Evolutionary conservation across 2,888 invertebrate species (phyloP), one percentile per base, ranked within the genome.

Genomic region (Lepidochrysops patricia): DNA sequence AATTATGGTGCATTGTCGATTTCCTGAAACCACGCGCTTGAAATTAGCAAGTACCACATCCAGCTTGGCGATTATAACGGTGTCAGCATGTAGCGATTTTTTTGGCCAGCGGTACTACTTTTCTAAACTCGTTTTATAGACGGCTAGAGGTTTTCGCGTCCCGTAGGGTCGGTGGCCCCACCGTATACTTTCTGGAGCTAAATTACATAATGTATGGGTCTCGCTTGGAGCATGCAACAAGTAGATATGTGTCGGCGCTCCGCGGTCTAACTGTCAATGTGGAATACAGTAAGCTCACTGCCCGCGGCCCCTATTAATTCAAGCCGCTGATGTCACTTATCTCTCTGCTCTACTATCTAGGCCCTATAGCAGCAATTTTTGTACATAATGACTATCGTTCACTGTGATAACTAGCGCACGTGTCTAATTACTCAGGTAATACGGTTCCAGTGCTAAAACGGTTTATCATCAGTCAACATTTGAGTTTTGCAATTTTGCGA

Each of bases 31-130:
- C 76, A 75, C 78, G 82, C 83, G 76, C 81, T 75, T 81, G 77
- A 80, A 80, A 77, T 80, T 82, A 83, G 81, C 87, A 89, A 86
- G 82, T 87, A 82, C 89, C 84, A 84, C 89, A 87, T 87, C 89
- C 89, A 87, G 84, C 85, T 84, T 86, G 89, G 89, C 89, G 87
- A 87, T 84, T 86, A 86, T 90, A 90, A 90, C 89, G 89, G 89
- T 90, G 89, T 88, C 89, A 89, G 87, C 89, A 89, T 89, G 89
- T 89, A 88, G 89, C 88, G 88, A 90, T 89, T 90, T 90, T 90
- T 89, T 90, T 89, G 90, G 89, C 82, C 82, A 88, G 89, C 87
- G 89, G 88, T 87, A 86, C 89, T 88, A 86, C 89, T 88, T 89
- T 87, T 87, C 85, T 88, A 89, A 89, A 89, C 89, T 88, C 87